phyloP scores from a whole-genome alignment of 2,113 vertebrate genomes.

The Tychaedon coryphoeus region DNA sequence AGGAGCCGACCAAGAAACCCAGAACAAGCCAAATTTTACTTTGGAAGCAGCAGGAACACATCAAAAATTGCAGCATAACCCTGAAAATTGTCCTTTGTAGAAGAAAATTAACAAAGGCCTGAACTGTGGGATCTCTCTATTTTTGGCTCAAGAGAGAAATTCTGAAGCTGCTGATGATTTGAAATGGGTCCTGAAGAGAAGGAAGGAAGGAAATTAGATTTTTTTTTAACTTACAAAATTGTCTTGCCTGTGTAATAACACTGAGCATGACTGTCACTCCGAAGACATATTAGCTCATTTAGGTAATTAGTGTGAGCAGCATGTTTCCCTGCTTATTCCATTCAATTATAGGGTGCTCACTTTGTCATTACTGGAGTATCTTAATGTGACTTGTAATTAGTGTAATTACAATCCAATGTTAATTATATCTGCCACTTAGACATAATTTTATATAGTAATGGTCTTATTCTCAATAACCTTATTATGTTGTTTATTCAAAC shows the following conservation, averaged over 20 bases:
- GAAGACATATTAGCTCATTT: slow-evolving; percentile 85
- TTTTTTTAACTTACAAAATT: slow-evolving; percentile 67
- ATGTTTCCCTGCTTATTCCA: slow-evolving; percentile 83
- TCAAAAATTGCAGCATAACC: neutral
- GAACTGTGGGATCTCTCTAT: slow-evolving; percentile 53
- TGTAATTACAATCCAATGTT: slow-evolving; percentile 91
- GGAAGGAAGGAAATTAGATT: slow-evolving; percentile 66
- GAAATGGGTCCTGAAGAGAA: slow-evolving; percentile 66
- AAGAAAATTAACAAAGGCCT: slow-evolving; percentile 26
- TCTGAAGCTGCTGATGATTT: slow-evolving; percentile 63
- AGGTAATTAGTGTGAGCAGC: slow-evolving; percentile 84
- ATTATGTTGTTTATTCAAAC: slow-evolving; percentile 85
- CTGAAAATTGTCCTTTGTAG: neutral
- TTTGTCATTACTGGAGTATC: slow-evolving; percentile 85
- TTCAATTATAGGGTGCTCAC: slow-evolving; percentile 85
- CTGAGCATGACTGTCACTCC: slow-evolving; percentile 77
- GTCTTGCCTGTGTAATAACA: slow-evolving; percentile 78
- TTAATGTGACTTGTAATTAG: slow-evolving; percentile 91
- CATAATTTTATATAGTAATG: slow-evolving; percentile 86
- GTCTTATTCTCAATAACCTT: slow-evolving; percentile 83
- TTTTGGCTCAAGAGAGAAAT: slow-evolving; percentile 64
- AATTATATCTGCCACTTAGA: slow-evolving; percentile 87
- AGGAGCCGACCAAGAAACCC: neutral
- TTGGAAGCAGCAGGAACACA: neutral
- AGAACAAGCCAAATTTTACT: neutral